Conservation (phyloP, 2,888 invertebrate species). For the Scrobipalpa atriplicella region DNA sequence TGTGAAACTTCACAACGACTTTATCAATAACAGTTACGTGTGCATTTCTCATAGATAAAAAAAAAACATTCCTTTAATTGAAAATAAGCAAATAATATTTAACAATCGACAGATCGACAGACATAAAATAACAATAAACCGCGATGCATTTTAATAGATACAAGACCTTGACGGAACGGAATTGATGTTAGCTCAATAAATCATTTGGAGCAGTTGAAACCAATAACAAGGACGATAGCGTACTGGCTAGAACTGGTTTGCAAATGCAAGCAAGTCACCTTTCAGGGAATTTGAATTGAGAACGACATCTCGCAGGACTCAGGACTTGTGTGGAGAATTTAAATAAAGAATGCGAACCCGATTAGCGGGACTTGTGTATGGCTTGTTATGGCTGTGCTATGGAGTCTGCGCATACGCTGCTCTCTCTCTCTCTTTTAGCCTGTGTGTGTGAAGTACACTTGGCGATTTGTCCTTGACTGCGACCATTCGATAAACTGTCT, state of each 20-base stretch:
- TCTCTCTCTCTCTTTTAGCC: not conserved
- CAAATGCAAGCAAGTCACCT: constrained; percentile 25
- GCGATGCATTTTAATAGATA: not conserved
- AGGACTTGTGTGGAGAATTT: constrained; percentile 6
- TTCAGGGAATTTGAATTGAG: constrained; percentile 18
- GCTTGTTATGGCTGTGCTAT: not conserved
- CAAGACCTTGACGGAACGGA: not conserved
- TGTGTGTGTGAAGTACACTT: not conserved
- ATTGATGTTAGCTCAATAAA: not conserved
- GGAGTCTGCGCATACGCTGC: not conserved
- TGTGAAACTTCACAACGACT: not conserved
- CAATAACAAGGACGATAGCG: no score
- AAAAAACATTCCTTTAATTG: not conserved
- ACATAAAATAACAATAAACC: not conserved
- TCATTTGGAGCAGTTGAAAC: not conserved
- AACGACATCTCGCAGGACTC: constrained; percentile 12
- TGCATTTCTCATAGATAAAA: not conserved
- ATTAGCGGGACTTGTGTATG: not conserved
- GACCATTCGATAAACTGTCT: constrained; percentile 1
- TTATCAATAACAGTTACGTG: constrained; percentile 5
- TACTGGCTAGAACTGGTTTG: not conserved
- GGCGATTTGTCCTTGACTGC: not conserved
- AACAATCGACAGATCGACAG: not conserved
- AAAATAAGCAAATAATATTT: not conserved
- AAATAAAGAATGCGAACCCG: not conserved